phyloP scores from a whole-genome alignment of 2,113 vertebrate species.

The Cavia aperea region DNA sequence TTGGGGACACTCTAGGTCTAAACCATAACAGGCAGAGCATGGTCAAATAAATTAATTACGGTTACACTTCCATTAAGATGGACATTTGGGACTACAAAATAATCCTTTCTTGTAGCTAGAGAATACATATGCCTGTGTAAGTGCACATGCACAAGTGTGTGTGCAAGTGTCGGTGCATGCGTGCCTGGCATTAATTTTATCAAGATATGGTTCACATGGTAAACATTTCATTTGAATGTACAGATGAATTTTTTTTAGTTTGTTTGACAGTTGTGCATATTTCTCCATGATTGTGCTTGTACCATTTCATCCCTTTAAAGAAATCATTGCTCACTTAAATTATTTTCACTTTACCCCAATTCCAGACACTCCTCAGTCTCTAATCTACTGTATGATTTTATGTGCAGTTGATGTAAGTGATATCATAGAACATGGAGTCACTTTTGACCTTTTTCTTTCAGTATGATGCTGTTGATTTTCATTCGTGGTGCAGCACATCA shows the following conservation, averaged over 20 bases:
- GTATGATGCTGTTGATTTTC: background rate
- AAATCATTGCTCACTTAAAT: background rate
- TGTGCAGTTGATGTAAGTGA: background rate
- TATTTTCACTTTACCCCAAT: background rate
- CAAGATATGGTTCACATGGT: background rate
- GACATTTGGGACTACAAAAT: background rate
- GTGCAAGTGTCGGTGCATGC: background rate
- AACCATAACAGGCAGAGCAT: background rate
- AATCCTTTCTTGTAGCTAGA: background rate
- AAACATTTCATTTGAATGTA: background rate
- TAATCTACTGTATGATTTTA: background rate
- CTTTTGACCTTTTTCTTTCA: background rate
- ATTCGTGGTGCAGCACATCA: background rate
- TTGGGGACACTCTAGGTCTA: background rate
- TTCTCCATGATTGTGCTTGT: background rate
- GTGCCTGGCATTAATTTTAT: background rate
- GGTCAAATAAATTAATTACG: background rate
- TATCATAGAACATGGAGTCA: background rate
- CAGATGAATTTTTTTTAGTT: background rate
- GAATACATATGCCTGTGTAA: too few relatives aligned
- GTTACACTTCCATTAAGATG: background rate
- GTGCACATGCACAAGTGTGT: background rate
- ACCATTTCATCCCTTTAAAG: background rate
- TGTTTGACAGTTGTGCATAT: background rate
- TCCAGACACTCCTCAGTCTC: fast-evolving